These are phyloP conservation scores for Lasioglossum calceatum DNA, from an alignment of 2,888 invertebrate genomes.

Conservation along the genomic window DNA sequence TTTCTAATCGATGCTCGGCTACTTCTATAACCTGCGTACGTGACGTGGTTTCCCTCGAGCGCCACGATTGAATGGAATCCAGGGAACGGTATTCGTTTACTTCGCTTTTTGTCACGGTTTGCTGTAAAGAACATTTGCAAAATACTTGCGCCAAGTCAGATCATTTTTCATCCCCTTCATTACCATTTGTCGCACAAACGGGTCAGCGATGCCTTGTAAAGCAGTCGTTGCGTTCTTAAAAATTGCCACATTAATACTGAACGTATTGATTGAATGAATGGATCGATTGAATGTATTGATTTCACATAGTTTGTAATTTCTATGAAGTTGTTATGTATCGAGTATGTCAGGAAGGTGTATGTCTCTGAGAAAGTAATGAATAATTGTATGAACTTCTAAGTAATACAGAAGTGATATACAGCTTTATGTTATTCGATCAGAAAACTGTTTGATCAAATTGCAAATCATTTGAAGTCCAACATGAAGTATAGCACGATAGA, in stretches of 20 bases:
- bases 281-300: background rate
- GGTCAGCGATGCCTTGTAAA: background rate
- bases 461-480: background rate
- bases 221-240: background rate
- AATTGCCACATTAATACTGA: background rate
- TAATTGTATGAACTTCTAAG: background rate
- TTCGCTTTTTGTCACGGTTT: constrained; percentile 1
- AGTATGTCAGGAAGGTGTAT: background rate
- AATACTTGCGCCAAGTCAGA: background rate
- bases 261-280: background rate
- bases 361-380: background rate
- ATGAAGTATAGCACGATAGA: background rate
- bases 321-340: background rate
- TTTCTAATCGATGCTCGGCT: constrained; percentile 62
- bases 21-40: constrained; percentile 34
- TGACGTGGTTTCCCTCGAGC: constrained; percentile 30
- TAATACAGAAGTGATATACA: background rate
- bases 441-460: background rate
- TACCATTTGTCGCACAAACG: background rate
- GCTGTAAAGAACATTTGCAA: constrained; percentile 4
- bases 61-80: constrained; percentile 34
- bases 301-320: background rate
- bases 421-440: background rate
- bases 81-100: constrained; percentile 25
- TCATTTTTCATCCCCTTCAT: background rate